A percentile compares a stretch with the other conserved stretches of the same genome.
Evolutionary conservation across 1,140 invertebrate genomes (phyloP).

Genomic region (Calycopis cecrops): DNA sequence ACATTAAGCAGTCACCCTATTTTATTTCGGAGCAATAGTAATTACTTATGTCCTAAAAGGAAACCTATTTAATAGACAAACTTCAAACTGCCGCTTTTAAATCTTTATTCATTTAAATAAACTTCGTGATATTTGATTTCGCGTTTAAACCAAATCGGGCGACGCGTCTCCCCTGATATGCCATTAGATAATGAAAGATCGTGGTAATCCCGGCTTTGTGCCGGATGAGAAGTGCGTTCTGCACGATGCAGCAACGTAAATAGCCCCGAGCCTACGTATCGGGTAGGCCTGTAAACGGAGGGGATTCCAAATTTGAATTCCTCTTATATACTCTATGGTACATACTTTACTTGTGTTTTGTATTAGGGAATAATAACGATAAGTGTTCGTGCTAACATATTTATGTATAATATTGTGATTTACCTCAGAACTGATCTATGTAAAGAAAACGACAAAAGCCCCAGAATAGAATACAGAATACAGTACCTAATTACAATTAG

Average conservation of each 20-base stretch:
- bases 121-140: conserved; percentile 12
- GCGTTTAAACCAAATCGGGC: conserved; percentile 15
- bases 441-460: too few relatives aligned
- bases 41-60: background rate
- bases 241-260: conserved; percentile 33
- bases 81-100: background rate
- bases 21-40: too few relatives aligned
- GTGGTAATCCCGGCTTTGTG: conserved; percentile 41
- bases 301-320: conserved; percentile 34
- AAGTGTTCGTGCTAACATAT: too few relatives aligned
- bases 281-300: conserved; percentile 26
- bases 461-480: too few relatives aligned
- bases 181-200: conserved; percentile 58
- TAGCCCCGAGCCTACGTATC: conserved; percentile 35
- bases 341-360: background rate
- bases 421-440: too few relatives aligned
- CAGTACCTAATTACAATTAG: too few relatives aligned
- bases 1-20: too few relatives aligned
- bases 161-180: conserved; percentile 24
- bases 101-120: background rate
- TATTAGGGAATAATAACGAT: too few relatives aligned
- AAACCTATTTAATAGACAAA: background rate
- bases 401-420: too few relatives aligned
- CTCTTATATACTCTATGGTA: conserved; percentile 29
- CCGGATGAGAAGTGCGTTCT: conserved; percentile 28